Conservation (phyloP, 1,140 invertebrate species). For the Hyles vespertilio region DNA sequence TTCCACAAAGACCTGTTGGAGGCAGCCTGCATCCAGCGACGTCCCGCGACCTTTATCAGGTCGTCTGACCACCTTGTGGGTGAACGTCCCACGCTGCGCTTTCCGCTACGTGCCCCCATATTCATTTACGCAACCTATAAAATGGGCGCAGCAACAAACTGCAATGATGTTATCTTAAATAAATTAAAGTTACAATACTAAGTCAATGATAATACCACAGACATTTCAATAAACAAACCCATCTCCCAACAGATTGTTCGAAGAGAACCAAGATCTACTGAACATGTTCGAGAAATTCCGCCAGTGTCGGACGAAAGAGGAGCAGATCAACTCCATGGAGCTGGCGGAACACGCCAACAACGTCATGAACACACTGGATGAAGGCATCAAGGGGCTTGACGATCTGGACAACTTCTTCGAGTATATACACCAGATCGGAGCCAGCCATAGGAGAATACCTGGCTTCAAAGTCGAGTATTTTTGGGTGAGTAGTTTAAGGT, state of each 20-base stretch:
- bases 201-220: no score
- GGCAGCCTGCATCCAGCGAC: no score
- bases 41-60: no score
- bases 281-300: slow-evolving; percentile 89
- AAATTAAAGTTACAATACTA: no score
- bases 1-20: no score
- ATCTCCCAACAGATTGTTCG: slow-evolving; percentile 84
- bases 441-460: slow-evolving; percentile 87
- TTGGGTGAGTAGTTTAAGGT: slow-evolving; percentile 81
- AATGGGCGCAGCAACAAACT: no score
- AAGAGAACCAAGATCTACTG: slow-evolving; percentile 88
- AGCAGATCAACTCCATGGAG: slow-evolving; percentile 87
- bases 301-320: slow-evolving; percentile 85
- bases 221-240: background rate
- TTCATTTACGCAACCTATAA: no score
- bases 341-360: slow-evolving; percentile 90
- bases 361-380: slow-evolving; percentile 92
- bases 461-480: slow-evolving; percentile 91
- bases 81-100: no score
- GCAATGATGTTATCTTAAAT: no score
- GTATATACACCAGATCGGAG: slow-evolving; percentile 88
- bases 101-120: no score
- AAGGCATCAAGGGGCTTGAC: slow-evolving; percentile 90
- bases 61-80: no score
- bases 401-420: slow-evolving; percentile 89